A percentile compares a stretch with the other conserved stretches of the same genome.
phyloP scores from a whole-genome alignment of 2,113 vertebrate species.

The Leucosticte australis region DNA sequence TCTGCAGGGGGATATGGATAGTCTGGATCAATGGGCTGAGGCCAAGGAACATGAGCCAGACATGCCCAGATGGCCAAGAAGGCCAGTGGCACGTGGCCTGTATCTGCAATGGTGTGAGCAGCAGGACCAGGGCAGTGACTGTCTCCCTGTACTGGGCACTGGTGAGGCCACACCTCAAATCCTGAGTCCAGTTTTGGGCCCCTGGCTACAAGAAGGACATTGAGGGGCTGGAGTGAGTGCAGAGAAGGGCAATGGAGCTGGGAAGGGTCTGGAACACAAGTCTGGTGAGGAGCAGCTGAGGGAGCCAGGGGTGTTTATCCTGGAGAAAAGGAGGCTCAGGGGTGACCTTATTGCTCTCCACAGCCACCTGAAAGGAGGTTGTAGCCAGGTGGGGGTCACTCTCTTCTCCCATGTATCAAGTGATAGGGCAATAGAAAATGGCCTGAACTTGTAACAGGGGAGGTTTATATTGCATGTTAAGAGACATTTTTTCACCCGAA shows the following conservation, averaged over 20 bases:
- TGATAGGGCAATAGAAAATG: not conserved
- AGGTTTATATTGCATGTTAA: not conserved
- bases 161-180: not conserved
- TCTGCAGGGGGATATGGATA: not conserved
- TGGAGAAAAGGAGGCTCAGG: not conserved
- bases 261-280: not conserved
- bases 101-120: not conserved
- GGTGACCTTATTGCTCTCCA: not conserved
- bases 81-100: no score
- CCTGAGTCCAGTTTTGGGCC: not conserved
- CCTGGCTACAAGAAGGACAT: not conserved
- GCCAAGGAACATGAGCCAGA: accelerated
- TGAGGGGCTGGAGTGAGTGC: not conserved
- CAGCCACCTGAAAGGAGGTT: accelerated
- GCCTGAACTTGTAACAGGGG: not conserved
- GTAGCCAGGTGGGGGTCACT: not conserved
- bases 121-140: not conserved
- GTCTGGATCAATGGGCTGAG: not conserved
- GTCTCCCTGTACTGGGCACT: not conserved
- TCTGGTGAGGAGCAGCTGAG: not conserved
- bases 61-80: not conserved
- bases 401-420: not conserved
- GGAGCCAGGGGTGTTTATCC: not conserved
- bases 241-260: not conserved
- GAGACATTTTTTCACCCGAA: not conserved